Conservation (phyloP, 2,113 vertebrate genomes). For the Bujurquina vittata region DNA sequence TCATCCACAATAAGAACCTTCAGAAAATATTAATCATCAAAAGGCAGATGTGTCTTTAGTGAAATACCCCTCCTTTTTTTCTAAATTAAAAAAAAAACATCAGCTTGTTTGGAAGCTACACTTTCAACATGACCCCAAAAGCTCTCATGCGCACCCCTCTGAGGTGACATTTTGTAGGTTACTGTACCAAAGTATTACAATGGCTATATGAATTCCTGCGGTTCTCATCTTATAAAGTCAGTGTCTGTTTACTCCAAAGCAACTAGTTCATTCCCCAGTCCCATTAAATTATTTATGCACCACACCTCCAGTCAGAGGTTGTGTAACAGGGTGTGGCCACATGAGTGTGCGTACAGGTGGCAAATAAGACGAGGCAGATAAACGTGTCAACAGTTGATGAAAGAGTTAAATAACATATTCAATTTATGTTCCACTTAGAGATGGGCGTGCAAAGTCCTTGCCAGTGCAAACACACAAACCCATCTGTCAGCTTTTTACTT, state of each 20-base stretch:
- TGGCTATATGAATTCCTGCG: conserved; percentile 27
- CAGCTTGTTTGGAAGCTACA: conserved; percentile 45
- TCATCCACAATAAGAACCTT: not conserved
- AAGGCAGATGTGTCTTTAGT: conserved; percentile 49
- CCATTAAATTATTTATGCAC: conserved; percentile 1
- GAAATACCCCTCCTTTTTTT: not conserved
- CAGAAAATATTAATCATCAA: conserved; percentile 54
- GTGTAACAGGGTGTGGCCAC: conserved; percentile 62
- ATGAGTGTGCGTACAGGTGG: conserved; percentile 28
- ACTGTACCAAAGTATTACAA: conserved; percentile 45
- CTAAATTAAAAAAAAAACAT: not conserved
- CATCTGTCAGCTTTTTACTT: not conserved
- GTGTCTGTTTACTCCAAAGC: conserved; percentile 55
- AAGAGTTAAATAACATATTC: conserved; percentile 9
- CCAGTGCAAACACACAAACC: conserved; percentile 3
- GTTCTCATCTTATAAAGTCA: conserved; percentile 7
- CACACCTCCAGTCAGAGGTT: conserved; percentile 45
- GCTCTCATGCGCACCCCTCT: conserved; percentile 14
- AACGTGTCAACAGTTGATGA: conserved; percentile 14
- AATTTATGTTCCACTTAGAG: conserved; percentile 10
- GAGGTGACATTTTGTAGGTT: conserved; percentile 45
- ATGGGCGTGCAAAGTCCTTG: not conserved
- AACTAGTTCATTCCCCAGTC: conserved; percentile 18
- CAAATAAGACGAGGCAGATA: conserved; percentile 39
- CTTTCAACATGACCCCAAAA: not conserved